Evolutionary conservation across 1,140 invertebrate species (phyloP).

Genomic region (Diachasmimorpha longicaudata): DNA sequence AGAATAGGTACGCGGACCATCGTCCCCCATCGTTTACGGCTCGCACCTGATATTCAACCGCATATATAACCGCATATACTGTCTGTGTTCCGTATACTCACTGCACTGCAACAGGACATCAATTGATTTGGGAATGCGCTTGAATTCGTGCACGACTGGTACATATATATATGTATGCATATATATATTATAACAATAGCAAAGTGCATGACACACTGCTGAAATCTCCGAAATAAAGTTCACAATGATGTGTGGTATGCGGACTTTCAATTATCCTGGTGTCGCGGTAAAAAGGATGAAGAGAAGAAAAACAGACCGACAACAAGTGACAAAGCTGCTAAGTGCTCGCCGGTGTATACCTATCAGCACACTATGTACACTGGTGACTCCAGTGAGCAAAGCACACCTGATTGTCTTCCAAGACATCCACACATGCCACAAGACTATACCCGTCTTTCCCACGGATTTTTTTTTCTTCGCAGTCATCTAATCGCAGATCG

Average conservation of each 20-base stretch:
- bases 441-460: not conserved
- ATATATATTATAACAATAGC: too few relatives aligned
- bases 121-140: not conserved
- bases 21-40: slow-evolving; percentile 8
- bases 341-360: slow-evolving; percentile 36
- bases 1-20: slow-evolving; percentile 13
- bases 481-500: too few relatives aligned
- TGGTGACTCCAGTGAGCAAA: not conserved
- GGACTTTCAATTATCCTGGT: not conserved
- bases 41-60: slow-evolving; percentile 46
- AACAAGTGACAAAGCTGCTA: slow-evolving; percentile 34
- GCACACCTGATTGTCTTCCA: not conserved
- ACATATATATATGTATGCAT: too few relatives aligned
- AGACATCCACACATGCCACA: not conserved
- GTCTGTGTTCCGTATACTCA: not conserved
- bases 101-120: slow-evolving; percentile 26
- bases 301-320: slow-evolving; percentile 17
- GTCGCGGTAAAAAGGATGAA: not conserved
- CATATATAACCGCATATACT: slow-evolving; percentile 11
- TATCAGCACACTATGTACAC: not conserved
- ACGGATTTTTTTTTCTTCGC: too few relatives aligned
- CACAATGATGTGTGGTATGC: not conserved
- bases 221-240: too few relatives aligned
- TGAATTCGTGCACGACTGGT: slow-evolving; percentile 16
- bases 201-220: too few relatives aligned